Base-by-base conservation (phyloP, 30 jellyfish, hydroid and myxozoan genomes). In the Mastigias papua region DNA sequence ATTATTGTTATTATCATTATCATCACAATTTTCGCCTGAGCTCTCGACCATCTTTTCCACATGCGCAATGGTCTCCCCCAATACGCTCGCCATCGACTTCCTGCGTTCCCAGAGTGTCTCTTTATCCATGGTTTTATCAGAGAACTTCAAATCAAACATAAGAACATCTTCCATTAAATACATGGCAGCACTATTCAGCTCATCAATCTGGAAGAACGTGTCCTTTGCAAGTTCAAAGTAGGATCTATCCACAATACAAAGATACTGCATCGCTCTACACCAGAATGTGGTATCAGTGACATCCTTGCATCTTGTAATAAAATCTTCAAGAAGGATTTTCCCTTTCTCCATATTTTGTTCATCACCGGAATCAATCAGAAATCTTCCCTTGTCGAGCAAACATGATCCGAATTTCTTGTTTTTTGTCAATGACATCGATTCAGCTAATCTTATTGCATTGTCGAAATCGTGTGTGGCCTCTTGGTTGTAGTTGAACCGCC, bases 351-450 rank as follows among this genome's bases (percentile, higher is more conserved):
- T 1, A n/a, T 20, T 33, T 37, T 37, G 69, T 37, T 13, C 21
- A 17, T 29, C 30, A 50, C 63, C 63, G 1, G 84, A 19, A 7
- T 33, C 29, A 7, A 23, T 33, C 68, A 73, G 29, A 50, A 73
- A 73, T 64, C 84, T 73, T 17, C 84, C 84, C 35, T 33, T 73
- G 69, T 73, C 66, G 19, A 73, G 34, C 23, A 34, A 22, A 26
- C 30, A 29, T 17, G 84, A 48, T 19, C 9, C 15, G 32, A 33
- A 73, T 49, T 37, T 34, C n/a, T 37, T 73, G 69, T 73, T 50
- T 5, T 34, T 23, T 33, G 64, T 73, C 15, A 42, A 68, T 1
- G 35, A 29, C 69, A 73, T 33, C 3, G 26, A 8, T 33, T 73
- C 69, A 0, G 67, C 68, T 8, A 73, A 13, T 20, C 35, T 10